Conservation (phyloP, 2,797 vertebrate species). For the Aulostomus chinensis region DNA sequence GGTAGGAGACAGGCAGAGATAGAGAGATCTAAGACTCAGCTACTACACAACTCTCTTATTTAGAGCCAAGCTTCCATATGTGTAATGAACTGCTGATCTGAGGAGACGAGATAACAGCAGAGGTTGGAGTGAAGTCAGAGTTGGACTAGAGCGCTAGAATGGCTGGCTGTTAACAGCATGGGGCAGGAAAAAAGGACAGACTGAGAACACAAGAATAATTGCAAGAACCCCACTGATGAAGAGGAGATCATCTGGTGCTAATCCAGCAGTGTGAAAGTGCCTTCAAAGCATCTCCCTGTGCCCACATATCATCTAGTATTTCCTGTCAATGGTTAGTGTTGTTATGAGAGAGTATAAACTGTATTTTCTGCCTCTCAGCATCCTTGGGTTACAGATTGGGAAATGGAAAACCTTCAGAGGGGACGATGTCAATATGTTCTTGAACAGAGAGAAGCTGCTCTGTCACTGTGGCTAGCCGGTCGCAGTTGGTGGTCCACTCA, state of each 20-base stretch:
- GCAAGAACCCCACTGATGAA: conserved; percentile 24
- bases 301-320: conserved; percentile 73
- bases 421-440: conserved; percentile 64
- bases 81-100: conserved; percentile 45
- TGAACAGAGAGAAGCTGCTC: conserved; percentile 50
- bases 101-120: conserved; percentile 48
- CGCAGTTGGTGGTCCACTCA: conserved; percentile 73
- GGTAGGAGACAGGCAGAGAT: conserved; percentile 45
- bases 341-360: conserved; percentile 76
- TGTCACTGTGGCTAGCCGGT: conserved; percentile 72
- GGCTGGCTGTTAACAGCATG: conserved; percentile 42
- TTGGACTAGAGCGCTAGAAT: conserved; percentile 37
- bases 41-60: conserved; percentile 59
- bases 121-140: conserved; percentile 32
- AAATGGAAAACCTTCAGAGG: conserved; percentile 56
- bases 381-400: conserved; percentile 47
- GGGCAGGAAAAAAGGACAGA: conserved; percentile 18
- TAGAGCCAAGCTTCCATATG: conserved; percentile 56
- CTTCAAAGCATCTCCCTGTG: conserved; percentile 68
- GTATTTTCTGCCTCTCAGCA: conserved; percentile 72
- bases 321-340: conserved; percentile 72
- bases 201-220: conserved; percentile 11
- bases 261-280: conserved; percentile 60
- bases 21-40: conserved; percentile 54
- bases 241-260: conserved; percentile 43